These are phyloP conservation scores for Camponotus pennsylvanicus DNA, from an alignment of 1,140 invertebrate species.

Conservation along the genomic window DNA sequence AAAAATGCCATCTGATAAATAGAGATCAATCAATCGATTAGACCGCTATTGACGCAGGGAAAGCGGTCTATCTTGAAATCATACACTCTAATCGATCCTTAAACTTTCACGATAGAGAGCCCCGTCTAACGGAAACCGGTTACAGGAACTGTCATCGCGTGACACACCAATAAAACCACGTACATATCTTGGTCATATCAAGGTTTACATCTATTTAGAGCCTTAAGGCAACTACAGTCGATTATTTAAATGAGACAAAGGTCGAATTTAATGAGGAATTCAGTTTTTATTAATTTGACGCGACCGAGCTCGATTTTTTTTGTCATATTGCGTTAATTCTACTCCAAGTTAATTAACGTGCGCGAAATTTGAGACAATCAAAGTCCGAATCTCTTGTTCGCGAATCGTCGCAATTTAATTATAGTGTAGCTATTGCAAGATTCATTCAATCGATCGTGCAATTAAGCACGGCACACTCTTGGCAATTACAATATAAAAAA, in stretches of 20 bases:
- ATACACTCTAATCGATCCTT: not conserved
- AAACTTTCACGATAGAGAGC: not conserved
- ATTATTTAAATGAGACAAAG: not conserved
- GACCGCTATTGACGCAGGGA: not conserved
- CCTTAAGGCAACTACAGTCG: not conserved
- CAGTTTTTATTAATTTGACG: not conserved
- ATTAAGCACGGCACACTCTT: not conserved
- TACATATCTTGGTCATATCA: no score
- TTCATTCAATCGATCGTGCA: not conserved
- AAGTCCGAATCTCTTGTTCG: not conserved
- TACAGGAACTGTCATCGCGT: not conserved
- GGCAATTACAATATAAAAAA: not conserved
- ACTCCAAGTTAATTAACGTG: conserved; percentile 19
- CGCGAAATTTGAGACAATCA: not conserved
- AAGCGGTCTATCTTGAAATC: not conserved
- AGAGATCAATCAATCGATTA: conserved; percentile 19
- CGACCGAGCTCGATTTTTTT: not conserved
- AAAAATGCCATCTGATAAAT: not conserved
- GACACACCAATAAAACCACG: not conserved
- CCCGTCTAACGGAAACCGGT: not conserved
- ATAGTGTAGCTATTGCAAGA: no score
- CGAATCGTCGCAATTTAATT: conserved; percentile 8
- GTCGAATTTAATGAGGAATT: no score
- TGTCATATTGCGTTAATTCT: not conserved
- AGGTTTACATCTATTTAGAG: no score